Evolutionary conservation across 1,140 invertebrate genomes (phyloP).

Genomic region (Camponotus vicinus): DNA sequence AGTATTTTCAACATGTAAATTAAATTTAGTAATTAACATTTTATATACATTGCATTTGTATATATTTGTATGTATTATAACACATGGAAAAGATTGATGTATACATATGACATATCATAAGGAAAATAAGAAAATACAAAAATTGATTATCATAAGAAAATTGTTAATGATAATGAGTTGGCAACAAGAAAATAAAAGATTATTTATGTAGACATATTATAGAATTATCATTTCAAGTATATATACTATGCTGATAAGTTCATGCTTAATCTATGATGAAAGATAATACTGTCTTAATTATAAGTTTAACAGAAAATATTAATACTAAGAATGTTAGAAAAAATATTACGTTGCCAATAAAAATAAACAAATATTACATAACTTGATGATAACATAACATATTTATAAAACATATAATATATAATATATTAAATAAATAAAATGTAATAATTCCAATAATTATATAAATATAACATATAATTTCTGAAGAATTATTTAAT

Average conservation of each 20-base stretch:
- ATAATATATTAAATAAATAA: slow-evolving; percentile 3
- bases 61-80: not conserved
- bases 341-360: not conserved
- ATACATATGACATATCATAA: not conserved
- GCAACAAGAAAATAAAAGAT: not conserved
- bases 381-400: not conserved
- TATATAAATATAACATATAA: not conserved
- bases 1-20: slow-evolving; percentile 13
- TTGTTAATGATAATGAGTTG: not conserved
- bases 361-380: not conserved
- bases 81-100: not conserved
- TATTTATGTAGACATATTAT: slow-evolving; percentile 6
- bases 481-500: slow-evolving; percentile 22
- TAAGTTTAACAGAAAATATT: slow-evolving; percentile 18
- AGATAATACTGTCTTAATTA: slow-evolving; percentile 52
- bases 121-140: not conserved
- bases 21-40: slow-evolving; percentile 8
- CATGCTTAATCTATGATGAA: not conserved
- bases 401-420: not conserved
- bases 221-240: not conserved
- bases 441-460: not conserved
- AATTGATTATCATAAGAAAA: not conserved
- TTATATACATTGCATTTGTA: not conserved
- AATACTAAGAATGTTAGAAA: not conserved
- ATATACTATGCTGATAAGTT: slow-evolving; percentile 20